A percentile compares a stretch with the other conserved stretches of the same genome.
Conservation (phyloP, 2,113 vertebrate genomes). For the Labeo rohita region DNA sequence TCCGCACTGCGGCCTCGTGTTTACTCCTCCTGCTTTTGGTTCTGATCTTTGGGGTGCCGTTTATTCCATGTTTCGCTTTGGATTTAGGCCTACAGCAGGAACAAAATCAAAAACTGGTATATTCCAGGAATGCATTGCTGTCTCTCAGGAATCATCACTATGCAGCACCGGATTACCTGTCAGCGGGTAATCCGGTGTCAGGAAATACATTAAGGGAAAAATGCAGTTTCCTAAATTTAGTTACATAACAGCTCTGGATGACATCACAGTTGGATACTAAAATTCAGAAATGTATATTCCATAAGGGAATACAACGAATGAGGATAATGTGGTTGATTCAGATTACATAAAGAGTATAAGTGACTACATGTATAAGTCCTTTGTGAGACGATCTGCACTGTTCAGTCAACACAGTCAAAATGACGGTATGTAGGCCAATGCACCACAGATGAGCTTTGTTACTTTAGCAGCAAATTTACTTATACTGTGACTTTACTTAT, state of each 20-base stretch:
- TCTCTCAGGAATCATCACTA: too few species aligned
- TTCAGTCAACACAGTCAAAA: background rate
- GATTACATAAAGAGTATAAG: background rate
- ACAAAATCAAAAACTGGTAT: too few species aligned
- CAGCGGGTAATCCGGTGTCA: too few species aligned
- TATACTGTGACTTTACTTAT: background rate
- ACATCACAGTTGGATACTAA: slow-evolving; percentile 24
- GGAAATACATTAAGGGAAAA: slow-evolving; percentile 5
- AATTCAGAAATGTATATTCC: background rate
- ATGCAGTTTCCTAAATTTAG: slow-evolving; percentile 12
- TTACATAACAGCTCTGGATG: background rate
- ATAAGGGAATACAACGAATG: background rate
- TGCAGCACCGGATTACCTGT: too few species aligned
- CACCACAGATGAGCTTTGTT: slow-evolving; percentile 8
- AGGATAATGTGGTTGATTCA: background rate
- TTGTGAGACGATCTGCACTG: background rate
- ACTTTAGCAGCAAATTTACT: background rate
- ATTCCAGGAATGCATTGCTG: too few species aligned
- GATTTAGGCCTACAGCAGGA: too few species aligned
- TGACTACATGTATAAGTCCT: background rate
- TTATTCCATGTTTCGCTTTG: too few species aligned
- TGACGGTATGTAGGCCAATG: slow-evolving; percentile 1
- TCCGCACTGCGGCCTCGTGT: too few species aligned
- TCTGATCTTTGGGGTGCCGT: too few species aligned
- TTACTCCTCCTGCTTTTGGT: too few species aligned